These are phyloP conservation scores for Dasypolia templi DNA, from an alignment of 2,888 invertebrate species.

Conservation along the genomic window DNA sequence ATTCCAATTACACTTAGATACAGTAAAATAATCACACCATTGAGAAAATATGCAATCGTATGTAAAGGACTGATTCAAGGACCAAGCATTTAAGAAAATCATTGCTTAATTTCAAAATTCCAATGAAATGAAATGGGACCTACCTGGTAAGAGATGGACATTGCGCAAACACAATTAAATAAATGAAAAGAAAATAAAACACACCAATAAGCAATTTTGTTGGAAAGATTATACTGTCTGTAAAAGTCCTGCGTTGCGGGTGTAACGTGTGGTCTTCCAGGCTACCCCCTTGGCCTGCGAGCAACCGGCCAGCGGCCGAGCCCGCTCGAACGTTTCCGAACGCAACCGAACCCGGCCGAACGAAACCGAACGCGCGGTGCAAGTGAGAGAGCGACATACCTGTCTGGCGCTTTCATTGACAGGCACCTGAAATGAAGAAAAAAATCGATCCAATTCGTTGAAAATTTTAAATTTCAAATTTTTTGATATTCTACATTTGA, in stretches of 20 bases:
- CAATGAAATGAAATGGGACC: constrained; percentile 83
- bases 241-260: constrained; percentile 88
- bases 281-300: constrained; percentile 88
- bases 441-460: constrained; percentile 92
- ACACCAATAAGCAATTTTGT: constrained; percentile 89
- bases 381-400: constrained; percentile 91
- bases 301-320: constrained; percentile 84
- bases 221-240: constrained; percentile 86
- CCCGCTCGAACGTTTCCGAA: constrained; percentile 86
- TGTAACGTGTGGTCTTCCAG: constrained; percentile 89
- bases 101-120: constrained; percentile 76
- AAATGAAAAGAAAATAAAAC: constrained; percentile 78
- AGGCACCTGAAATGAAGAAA: constrained; percentile 94
- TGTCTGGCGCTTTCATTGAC: constrained; percentile 94
- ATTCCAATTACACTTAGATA: constrained; percentile 80
- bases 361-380: constrained; percentile 86
- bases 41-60: constrained; percentile 83
- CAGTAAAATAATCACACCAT: constrained; percentile 86
- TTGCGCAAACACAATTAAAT: constrained; percentile 74
- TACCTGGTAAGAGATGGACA: constrained; percentile 77
- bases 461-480: constrained; percentile 89
- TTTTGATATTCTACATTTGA: constrained; percentile 74
- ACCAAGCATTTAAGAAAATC: constrained; percentile 82
- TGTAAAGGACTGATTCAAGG: constrained; percentile 76
- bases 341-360: constrained; percentile 87